Conservation (phyloP, 2,113 vertebrate genomes). For the Gadus macrocephalus region DNA sequence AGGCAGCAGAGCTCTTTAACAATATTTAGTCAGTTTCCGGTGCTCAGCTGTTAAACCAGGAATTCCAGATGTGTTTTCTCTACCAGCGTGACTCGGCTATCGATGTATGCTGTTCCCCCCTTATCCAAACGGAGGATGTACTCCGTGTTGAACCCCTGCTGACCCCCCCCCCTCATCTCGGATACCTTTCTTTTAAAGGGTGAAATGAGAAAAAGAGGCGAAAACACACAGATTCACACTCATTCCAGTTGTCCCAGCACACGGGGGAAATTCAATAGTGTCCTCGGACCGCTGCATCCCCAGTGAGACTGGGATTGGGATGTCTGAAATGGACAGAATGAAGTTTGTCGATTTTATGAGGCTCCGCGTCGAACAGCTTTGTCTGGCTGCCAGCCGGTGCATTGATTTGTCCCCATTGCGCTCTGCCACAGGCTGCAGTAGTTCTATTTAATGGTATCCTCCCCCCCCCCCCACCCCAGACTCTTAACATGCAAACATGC, state of each 20-base stretch:
- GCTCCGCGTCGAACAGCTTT: no score
- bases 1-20: not conserved
- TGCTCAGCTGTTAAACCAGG: not conserved
- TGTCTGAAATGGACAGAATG: slow-evolving; percentile 26
- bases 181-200: not conserved
- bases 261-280: slow-evolving; percentile 29
- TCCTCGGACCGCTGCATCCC: slow-evolving; percentile 5
- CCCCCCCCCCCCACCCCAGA: no score
- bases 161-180: not conserved
- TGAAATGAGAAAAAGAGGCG: not conserved
- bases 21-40: not conserved
- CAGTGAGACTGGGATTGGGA: not conserved
- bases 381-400: no score
- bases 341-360: not conserved
- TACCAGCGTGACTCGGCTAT: slow-evolving; percentile 1
- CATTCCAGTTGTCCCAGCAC: slow-evolving; percentile 17
- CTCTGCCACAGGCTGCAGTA: no score
- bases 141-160: not conserved
- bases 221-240: slow-evolving; percentile 3
- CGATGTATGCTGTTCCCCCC: not conserved
- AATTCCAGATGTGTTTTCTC: slow-evolving; percentile 13
- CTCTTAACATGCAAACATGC: no score
- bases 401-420: no score
- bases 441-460: no score
- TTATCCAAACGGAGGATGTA: not conserved